phyloP scores from a whole-genome alignment of 2,797 vertebrate genomes.

The Rhadinocentrus ornatus region DNA sequence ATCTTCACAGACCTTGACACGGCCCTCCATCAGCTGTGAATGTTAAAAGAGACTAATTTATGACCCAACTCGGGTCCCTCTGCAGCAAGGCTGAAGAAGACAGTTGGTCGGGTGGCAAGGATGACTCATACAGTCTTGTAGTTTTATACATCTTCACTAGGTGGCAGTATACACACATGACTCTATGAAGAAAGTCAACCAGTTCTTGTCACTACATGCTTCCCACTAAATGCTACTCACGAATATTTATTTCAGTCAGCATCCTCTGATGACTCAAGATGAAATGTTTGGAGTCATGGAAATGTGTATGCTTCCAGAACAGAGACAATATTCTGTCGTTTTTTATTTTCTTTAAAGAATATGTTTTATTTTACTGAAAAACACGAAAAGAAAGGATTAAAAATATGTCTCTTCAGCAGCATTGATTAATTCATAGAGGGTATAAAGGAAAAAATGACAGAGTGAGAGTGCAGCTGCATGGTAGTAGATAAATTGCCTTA shows the following conservation, averaged over 20 bases:
- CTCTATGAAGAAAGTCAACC: conserved; percentile 11
- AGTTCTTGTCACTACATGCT: conserved; percentile 22
- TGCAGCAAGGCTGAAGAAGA: conserved; percentile 52
- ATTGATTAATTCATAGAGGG: background rate
- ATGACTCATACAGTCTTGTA: conserved; percentile 58
- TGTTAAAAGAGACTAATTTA: conserved; percentile 79
- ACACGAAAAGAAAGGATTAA: conserved; percentile 8
- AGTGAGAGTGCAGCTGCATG: conserved; percentile 19
- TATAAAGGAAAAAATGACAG: background rate
- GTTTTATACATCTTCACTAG: conserved; percentile 51
- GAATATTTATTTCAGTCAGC: conserved; percentile 48
- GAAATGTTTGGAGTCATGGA: conserved; percentile 47
- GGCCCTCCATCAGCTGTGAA: conserved; percentile 64
- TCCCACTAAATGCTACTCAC: conserved; percentile 39
- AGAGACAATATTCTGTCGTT: conserved; percentile 5
- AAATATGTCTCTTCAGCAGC: background rate
- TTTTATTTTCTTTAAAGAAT: conserved; percentile 9
- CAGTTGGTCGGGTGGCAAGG: conserved; percentile 44
- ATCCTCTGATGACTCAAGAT: conserved; percentile 54
- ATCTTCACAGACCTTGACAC: conserved; percentile 66
- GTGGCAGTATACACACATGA: conserved; percentile 71
- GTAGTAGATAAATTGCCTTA: conserved; percentile 45
- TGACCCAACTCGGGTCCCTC: conserved; percentile 56
- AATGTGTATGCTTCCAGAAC: conserved; percentile 46
- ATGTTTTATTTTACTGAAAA: background rate